Evolutionary conservation across 2,888 invertebrate species (phyloP).

Genomic region (Catocala nupta): DNA sequence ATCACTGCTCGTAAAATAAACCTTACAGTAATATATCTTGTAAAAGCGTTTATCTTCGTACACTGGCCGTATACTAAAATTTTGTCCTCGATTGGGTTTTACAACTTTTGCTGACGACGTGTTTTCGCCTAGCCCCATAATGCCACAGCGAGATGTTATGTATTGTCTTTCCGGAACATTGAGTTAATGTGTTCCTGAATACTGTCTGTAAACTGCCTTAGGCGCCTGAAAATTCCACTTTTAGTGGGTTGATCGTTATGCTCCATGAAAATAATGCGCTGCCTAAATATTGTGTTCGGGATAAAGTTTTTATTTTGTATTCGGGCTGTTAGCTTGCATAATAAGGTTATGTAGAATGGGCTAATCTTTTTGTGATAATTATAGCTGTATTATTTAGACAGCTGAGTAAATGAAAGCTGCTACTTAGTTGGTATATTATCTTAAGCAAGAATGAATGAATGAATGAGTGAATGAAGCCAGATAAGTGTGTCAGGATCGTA

Average conservation of each 20-base stretch:
- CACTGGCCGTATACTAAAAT: conserved; percentile 21
- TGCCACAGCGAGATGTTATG: conserved; percentile 22
- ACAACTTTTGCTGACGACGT: conserved; percentile 31
- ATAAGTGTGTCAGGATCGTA: no score
- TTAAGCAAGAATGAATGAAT: no score
- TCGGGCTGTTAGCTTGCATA: neutral
- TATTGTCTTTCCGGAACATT: conserved; percentile 46
- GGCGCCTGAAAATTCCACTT: conserved; percentile 29
- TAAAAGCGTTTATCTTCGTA: no score
- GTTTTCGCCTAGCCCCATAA: conserved; percentile 17
- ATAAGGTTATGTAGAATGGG: neutral
- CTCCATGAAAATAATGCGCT: conserved; percentile 29
- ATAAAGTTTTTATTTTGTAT: conserved; percentile 21
- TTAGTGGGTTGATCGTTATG: conserved; percentile 22
- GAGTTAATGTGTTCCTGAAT: conserved; percentile 40
- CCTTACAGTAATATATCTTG: no score
- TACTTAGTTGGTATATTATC: no score
- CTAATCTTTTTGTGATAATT: no score
- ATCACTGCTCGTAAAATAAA: no score
- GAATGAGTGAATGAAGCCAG: no score
- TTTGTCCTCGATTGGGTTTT: conserved; percentile 36
- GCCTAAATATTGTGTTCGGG: conserved; percentile 21
- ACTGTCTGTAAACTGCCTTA: conserved; percentile 32
- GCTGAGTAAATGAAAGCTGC: no score
- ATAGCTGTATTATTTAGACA: no score